These are phyloP conservation scores for Oscheius myriophilus DNA, from an alignment of 2,888 invertebrate species.

Conservation along the genomic window DNA sequence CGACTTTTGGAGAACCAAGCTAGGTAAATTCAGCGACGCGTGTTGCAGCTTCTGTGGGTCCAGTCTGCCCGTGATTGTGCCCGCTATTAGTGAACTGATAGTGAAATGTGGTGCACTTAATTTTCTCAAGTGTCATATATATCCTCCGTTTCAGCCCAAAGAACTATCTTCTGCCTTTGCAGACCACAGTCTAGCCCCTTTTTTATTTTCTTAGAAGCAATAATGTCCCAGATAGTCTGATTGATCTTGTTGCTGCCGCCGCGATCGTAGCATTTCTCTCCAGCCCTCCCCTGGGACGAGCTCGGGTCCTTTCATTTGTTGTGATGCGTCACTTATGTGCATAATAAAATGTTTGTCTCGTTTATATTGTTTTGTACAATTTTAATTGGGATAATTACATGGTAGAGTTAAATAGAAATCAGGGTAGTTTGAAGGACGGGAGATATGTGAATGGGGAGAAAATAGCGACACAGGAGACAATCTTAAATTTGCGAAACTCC, in stretches of 20 bases:
- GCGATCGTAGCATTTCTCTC: conserved; percentile 7
- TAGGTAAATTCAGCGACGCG: conserved; percentile 27
- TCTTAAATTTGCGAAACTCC: no score
- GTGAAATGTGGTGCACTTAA: conserved; percentile 9
- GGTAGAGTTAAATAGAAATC: no score
- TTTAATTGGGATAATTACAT: conserved; percentile 17
- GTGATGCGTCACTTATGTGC: conserved; percentile 26
- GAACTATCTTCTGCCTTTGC: conserved; percentile 19
- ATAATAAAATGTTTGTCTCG: conserved; percentile 25
- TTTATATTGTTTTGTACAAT: conserved; percentile 11
- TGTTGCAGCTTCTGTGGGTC: conserved; percentile 9
- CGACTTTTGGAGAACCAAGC: conserved; percentile 34
- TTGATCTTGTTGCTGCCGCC: conserved; percentile 22
- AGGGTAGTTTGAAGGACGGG: no score
- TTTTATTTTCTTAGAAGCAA: not conserved
- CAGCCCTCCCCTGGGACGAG: conserved; percentile 26
- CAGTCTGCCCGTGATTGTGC: conserved; percentile 1
- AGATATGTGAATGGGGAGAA: no score
- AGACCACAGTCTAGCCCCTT: conserved; percentile 23
- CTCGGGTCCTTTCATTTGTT: conserved; percentile 26
- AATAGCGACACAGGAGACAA: no score
- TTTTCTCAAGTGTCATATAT: conserved; percentile 16
- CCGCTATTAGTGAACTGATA: not conserved
- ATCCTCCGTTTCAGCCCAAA: conserved; percentile 21
- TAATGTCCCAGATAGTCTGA: conserved; percentile 21